A percentile compares a stretch with the other conserved stretches of the same genome.
These are phyloP conservation scores for Brachionus calyciflorus DNA, from an alignment of 1,140 invertebrate species.

Conservation along the genomic window DNA sequence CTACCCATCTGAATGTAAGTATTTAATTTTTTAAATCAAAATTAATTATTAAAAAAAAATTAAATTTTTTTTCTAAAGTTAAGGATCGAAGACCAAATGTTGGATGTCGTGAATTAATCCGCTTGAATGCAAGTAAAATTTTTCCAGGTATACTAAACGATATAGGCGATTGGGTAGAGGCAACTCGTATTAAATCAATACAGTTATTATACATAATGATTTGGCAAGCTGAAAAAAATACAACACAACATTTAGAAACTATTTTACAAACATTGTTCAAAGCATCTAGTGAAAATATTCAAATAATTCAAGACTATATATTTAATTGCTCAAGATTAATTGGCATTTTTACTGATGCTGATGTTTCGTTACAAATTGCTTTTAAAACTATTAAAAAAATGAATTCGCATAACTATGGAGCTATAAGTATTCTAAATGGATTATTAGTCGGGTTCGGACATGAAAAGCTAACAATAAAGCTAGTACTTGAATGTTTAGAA, in stretches of 20 bases:
- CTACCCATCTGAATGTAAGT: slow-evolving; percentile 62
- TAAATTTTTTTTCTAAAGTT: slow-evolving; percentile 47
- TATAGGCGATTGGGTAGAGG: slow-evolving; percentile 70
- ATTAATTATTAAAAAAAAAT: background rate
- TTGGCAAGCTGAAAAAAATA: slow-evolving; percentile 69
- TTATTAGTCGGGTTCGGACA: background rate
- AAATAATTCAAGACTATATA: slow-evolving; percentile 67
- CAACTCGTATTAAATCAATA: slow-evolving; percentile 69
- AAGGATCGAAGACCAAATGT: slow-evolving; percentile 70
- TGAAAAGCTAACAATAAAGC: background rate
- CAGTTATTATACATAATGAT: slow-evolving; percentile 70
- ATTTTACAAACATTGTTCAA: slow-evolving; percentile 62
- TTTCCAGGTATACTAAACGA: slow-evolving; percentile 68
- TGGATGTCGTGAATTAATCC: slow-evolving; percentile 71
- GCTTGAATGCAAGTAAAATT: slow-evolving; percentile 69
- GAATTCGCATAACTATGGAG: background rate
- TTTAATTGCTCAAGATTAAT: slow-evolving; percentile 37
- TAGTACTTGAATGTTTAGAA: background rate
- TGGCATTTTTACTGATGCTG: slow-evolving; percentile 37
- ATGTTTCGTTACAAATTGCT: background rate
- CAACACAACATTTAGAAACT: slow-evolving; percentile 69
- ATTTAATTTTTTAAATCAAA: slow-evolving; percentile 1
- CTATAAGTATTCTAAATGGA: slow-evolving; percentile 25
- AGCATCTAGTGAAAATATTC: slow-evolving; percentile 65
- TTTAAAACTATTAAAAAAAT: slow-evolving; percentile 22